Evolutionary conservation across 2,888 invertebrate genomes (phyloP).

Genomic region (Netelia melanura): DNA sequence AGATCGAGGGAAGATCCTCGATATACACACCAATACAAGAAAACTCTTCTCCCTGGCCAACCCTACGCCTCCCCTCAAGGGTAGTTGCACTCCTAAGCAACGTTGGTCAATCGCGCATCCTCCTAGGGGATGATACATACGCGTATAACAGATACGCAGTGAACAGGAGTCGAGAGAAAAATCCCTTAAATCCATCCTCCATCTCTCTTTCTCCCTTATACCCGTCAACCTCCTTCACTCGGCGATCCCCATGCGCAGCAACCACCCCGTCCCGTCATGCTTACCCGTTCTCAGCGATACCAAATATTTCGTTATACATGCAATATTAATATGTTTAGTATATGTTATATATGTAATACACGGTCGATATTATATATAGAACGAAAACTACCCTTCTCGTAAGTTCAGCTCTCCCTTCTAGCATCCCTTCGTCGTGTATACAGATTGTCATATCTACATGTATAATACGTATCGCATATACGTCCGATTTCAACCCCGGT

Average conservation of each 20-base stretch:
- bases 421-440: constrained; percentile 10
- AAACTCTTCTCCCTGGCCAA: background rate
- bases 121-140: background rate
- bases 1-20: background rate
- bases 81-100: background rate
- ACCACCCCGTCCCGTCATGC: constrained; percentile 52
- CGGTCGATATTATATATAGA: constrained; percentile 5
- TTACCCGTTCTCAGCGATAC: constrained; percentile 61
- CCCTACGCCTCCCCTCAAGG: background rate
- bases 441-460: constrained; percentile 22
- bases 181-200: constrained; percentile 11
- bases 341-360: constrained; percentile 21
- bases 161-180: constrained; percentile 29
- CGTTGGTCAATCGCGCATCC: constrained; percentile 15
- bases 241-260: background rate
- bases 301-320: constrained; percentile 55
- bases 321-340: constrained; percentile 45
- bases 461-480: background rate
- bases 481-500: background rate
- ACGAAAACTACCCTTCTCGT: constrained; percentile 49
- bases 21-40: background rate
- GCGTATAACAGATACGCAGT: background rate
- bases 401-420: constrained; percentile 50
- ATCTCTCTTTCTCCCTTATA: background rate
- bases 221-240: background rate